Percentiles rank a stretch among this genome's conserved stretches.
Conservation (phyloP, 2,113 vertebrate species). For the Odocoileus hemionus region DNA sequence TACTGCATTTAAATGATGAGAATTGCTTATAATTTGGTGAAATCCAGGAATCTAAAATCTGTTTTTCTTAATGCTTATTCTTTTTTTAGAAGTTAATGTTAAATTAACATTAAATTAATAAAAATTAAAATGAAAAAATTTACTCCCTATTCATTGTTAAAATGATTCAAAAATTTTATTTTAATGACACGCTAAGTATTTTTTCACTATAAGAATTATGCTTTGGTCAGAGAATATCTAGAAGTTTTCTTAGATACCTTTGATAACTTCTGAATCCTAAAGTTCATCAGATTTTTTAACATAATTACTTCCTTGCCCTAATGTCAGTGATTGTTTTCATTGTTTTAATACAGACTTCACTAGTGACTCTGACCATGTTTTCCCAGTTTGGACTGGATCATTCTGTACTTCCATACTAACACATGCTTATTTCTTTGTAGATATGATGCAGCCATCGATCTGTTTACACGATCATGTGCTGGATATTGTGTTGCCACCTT, state of each 20-base stretch:
- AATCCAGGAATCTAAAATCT: neutral
- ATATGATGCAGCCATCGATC: slow-evolving; percentile 97
- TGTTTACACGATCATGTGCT: slow-evolving; percentile 97
- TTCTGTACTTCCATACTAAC: neutral
- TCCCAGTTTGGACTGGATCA: neutral
- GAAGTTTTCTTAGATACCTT: slow-evolving; percentile 22
- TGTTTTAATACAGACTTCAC: neutral
- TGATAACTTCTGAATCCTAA: neutral
- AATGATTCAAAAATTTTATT: neutral
- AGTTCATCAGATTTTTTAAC: neutral
- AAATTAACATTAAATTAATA: neutral
- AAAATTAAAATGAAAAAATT: neutral
- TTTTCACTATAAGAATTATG: neutral
- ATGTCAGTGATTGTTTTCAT: neutral
- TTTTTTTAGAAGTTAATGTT: neutral
- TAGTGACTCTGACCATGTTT: neutral
- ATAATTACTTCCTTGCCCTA: neutral
- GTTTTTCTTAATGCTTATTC: neutral
- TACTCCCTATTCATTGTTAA: slow-evolving; percentile 13
- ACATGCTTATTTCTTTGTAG: slow-evolving; percentile 74
- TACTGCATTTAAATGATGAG: slow-evolving; percentile 17
- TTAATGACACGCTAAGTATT: neutral
- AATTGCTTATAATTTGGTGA: slow-evolving; percentile 17
- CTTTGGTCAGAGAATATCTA: slow-evolving; percentile 10
- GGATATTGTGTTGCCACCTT: slow-evolving; percentile 99